phyloP scores from a whole-genome alignment of 2,888 invertebrate genomes.

The Mythimna impura region DNA sequence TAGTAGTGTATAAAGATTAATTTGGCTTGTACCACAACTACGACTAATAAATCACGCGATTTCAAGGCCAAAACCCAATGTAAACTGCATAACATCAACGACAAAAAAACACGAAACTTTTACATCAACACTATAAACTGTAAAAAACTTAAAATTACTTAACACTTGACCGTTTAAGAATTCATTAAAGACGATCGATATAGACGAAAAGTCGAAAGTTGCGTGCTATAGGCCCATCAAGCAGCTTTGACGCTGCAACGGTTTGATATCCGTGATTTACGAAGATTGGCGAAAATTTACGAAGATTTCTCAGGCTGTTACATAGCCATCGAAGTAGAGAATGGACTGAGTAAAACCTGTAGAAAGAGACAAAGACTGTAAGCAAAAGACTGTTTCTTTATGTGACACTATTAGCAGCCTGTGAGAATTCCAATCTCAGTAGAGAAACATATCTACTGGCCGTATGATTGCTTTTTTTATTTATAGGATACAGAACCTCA shows the following conservation, averaged over 20 bases:
- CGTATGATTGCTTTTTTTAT: no score
- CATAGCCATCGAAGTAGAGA: background rate
- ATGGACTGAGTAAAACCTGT: background rate
- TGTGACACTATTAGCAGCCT: background rate
- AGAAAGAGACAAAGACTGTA: background rate
- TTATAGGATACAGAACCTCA: no score
- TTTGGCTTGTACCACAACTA: background rate
- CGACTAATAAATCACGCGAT: conserved; percentile 13
- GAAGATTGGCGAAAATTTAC: conserved; percentile 19
- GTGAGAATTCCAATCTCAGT: no score
- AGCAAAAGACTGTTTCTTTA: background rate
- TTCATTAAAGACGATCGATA: conserved; percentile 52
- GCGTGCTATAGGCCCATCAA: conserved; percentile 57
- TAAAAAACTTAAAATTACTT: conserved; percentile 18
- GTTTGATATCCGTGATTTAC: conserved; percentile 46
- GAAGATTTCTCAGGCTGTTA: conserved; percentile 6
- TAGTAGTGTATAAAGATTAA: background rate
- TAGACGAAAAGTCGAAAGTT: conserved; percentile 38
- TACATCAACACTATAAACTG: conserved; percentile 10
- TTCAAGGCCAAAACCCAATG: conserved; percentile 34
- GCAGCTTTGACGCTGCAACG: conserved; percentile 31
- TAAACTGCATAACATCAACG: conserved; percentile 6
- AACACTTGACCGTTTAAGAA: conserved; percentile 33
- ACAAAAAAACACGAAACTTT: conserved; percentile 33
- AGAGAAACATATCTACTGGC: no score